Base-by-base conservation (phyloP, 2,113 vertebrate species). In the Redunca redunca region DNA sequence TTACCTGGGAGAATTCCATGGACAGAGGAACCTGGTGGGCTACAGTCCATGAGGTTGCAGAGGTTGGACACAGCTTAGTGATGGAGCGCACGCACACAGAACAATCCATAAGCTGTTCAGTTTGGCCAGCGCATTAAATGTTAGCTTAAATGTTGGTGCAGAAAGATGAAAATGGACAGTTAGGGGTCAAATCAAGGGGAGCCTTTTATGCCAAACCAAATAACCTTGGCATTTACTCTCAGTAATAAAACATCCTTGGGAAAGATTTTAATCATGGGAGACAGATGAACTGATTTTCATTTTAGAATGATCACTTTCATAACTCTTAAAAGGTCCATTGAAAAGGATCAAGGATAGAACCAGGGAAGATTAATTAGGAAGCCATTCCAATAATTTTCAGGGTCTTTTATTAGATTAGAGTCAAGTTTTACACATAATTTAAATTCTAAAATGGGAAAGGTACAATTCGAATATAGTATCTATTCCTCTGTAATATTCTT, bases 201-300 rank as follows among this genome's bases (percentile, higher is more conserved):
- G 5, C 2, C 6, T 93, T 94, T 97, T 82, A 97, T 89, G 43
- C 57, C 71, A 93, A 94, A 71, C 88, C 90, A 91, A 96, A 89
- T 97, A 96, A 89, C 95, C 82, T 53, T 97, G 96, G 91, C 97
- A 91, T 97, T 98, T 96, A 86, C 19, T 93, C 23, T 46, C 48
- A n/a, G 88, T 92, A 94, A 91, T 98, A 95, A 91, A 97, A 57
- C 86, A 90, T 97, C 90, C 93, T 15, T 83, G 86, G 74, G 55
- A 55, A 91, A 81, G 52, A 52, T 97, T 98, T 97, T 97, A 95
- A 96, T 96, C 91, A 93, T 52, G 50, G 14, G 50, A 93, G 89
- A 94, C 57, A 91, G 83, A 96, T 43, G 78, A 91, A 84, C 33
- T 2, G 19, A 93, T 87, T 95, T 96, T 95, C 25, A 6, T 52